These are phyloP conservation scores for Huso huso DNA, from an alignment of 2,797 vertebrate genomes.

Conservation along the genomic window DNA sequence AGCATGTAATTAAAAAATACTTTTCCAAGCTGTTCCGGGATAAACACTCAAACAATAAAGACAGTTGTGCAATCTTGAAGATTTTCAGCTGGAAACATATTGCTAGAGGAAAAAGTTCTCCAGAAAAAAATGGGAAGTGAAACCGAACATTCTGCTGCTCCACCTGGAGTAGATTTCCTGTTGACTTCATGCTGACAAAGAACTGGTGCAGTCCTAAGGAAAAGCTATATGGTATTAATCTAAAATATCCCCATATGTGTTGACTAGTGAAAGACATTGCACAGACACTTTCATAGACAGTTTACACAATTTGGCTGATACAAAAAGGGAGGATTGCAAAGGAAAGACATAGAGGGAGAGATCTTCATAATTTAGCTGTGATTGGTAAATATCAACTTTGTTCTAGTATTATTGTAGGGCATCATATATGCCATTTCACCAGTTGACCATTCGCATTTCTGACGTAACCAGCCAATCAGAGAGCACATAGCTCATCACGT, in stretches of 20 bases:
- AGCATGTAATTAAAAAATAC: not conserved
- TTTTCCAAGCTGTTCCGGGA: not conserved
- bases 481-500: too few species aligned
- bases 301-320: too few species aligned
- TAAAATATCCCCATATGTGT: not conserved
- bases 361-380: not conserved
- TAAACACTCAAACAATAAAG: not conserved
- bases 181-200: not conserved
- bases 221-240: not conserved
- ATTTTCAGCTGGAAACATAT: not conserved
- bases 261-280: not conserved
- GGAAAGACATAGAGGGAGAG: too few species aligned
- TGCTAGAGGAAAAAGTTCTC: not conserved
- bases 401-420: not conserved
- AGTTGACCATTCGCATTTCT: too few species aligned
- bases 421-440: too few species aligned
- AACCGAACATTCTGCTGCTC: not conserved
- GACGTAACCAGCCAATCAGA: too few species aligned
- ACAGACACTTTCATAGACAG: not conserved
- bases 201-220: not conserved
- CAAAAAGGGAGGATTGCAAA: not conserved
- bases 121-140: slow-evolving; percentile 1
- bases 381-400: not conserved
- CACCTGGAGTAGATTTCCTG: slow-evolving; percentile 9
- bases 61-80: not conserved